A percentile compares a stretch with the other conserved stretches of the same genome.
These are phyloP conservation scores for Eospalax fontanierii DNA, from an alignment of 2,797 vertebrate genomes.

Conservation along the genomic window DNA sequence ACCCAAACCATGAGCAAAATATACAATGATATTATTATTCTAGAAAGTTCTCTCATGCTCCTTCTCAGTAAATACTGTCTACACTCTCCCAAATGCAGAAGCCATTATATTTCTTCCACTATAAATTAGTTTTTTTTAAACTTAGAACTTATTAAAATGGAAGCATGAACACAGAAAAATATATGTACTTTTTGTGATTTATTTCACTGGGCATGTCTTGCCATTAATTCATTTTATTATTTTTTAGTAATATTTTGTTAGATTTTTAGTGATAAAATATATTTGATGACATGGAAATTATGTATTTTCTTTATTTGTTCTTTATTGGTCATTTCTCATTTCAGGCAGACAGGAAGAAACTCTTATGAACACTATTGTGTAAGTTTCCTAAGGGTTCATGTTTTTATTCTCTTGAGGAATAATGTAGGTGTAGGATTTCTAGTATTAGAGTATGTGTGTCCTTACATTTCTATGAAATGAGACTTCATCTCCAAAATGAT, in stretches of 20 bases:
- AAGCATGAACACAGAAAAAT: background rate
- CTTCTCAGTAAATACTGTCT: background rate
- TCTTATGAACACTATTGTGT: background rate
- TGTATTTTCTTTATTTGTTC: background rate
- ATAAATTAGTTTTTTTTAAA: background rate
- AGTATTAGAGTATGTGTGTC: background rate
- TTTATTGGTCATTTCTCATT: background rate
- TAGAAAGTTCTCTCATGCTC: background rate
- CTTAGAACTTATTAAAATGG: background rate
- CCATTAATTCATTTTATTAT: background rate
- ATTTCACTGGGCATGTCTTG: background rate
- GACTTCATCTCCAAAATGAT: background rate
- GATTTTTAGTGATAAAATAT: background rate
- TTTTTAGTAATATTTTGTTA: constrained; percentile 1
- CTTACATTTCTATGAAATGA: background rate
- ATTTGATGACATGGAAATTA: background rate
- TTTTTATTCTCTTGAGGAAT: background rate
- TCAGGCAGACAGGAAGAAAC: background rate
- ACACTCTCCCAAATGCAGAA: background rate
- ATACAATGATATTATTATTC: background rate
- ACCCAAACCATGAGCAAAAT: background rate
- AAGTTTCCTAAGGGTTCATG: background rate
- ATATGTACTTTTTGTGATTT: background rate
- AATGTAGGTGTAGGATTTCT: background rate
- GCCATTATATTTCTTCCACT: background rate